These are phyloP conservation scores for Euura saliciscinereae DNA, from an alignment of 1,140 invertebrate genomes.

Conservation along the genomic window DNA sequence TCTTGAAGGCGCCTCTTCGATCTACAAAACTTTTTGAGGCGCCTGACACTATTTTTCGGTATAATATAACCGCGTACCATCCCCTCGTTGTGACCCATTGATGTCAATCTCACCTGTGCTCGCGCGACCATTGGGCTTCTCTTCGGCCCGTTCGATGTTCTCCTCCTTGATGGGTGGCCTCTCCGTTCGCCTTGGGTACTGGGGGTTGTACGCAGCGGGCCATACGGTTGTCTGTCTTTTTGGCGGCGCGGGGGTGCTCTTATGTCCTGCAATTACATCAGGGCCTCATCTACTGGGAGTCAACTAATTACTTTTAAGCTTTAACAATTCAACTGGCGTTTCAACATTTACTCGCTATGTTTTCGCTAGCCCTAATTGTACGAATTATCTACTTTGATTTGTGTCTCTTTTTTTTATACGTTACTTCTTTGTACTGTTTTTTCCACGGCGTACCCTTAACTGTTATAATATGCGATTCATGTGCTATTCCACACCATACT, in stretches of 20 bases:
- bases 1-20: too few relatives aligned
- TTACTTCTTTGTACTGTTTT: too few relatives aligned
- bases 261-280: slow-evolving; percentile 53
- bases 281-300: slow-evolving; percentile 49
- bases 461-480: too few relatives aligned
- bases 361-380: too few relatives aligned
- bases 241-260: slow-evolving; percentile 47
- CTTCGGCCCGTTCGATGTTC: slow-evolving; percentile 46
- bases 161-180: slow-evolving; percentile 44
- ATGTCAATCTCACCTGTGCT: slow-evolving; percentile 52
- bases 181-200: slow-evolving; percentile 53
- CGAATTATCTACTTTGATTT: too few relatives aligned
- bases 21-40: too few relatives aligned
- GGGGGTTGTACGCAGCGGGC: slow-evolving; percentile 49
- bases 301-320: slow-evolving; percentile 15
- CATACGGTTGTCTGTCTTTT: slow-evolving; percentile 50
- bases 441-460: too few relatives aligned
- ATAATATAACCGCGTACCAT: background rate
- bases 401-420: too few relatives aligned
- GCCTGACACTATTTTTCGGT: too few relatives aligned
- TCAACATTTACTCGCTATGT: too few relatives aligned
- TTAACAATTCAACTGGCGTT: background rate
- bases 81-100: slow-evolving; percentile 29
- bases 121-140: slow-evolving; percentile 42
- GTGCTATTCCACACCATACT: too few relatives aligned